Percentiles rank a stretch among this genome's conserved stretches.
phyloP scores from a whole-genome alignment of 2,797 vertebrate species.

The Alcedo quadribrachys region DNA sequence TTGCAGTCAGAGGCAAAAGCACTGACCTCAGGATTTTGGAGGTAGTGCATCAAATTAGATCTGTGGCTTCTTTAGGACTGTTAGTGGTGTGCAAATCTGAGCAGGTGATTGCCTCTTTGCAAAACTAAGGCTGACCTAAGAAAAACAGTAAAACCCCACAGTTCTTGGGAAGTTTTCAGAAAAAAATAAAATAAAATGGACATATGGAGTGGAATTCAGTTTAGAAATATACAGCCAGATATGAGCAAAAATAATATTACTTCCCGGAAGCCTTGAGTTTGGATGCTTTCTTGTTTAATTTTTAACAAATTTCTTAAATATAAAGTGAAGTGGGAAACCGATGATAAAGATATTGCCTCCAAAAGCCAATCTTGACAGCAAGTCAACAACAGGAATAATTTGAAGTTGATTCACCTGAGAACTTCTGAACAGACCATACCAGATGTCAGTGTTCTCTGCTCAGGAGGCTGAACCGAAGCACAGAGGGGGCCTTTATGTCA shows the following conservation, averaged over 20 bases:
- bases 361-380: background rate
- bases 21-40: background rate
- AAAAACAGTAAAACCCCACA: background rate
- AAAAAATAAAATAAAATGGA: background rate
- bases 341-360: background rate
- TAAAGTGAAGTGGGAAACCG: background rate
- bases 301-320: background rate
- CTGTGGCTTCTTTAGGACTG: background rate
- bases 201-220: background rate
- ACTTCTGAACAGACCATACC: background rate
- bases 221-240: background rate
- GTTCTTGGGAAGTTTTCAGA: background rate
- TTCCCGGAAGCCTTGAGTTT: background rate
- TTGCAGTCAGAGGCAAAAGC: background rate
- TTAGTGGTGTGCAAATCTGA: background rate
- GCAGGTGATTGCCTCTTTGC: background rate
- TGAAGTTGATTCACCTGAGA: background rate
- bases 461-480: background rate
- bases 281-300: background rate
- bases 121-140: background rate
- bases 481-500: background rate
- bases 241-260: background rate
- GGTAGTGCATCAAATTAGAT: background rate
- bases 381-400: background rate
- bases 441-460: background rate